phyloP scores from a whole-genome alignment of 2,797 vertebrate species.

The Sebastes diaconus region DNA sequence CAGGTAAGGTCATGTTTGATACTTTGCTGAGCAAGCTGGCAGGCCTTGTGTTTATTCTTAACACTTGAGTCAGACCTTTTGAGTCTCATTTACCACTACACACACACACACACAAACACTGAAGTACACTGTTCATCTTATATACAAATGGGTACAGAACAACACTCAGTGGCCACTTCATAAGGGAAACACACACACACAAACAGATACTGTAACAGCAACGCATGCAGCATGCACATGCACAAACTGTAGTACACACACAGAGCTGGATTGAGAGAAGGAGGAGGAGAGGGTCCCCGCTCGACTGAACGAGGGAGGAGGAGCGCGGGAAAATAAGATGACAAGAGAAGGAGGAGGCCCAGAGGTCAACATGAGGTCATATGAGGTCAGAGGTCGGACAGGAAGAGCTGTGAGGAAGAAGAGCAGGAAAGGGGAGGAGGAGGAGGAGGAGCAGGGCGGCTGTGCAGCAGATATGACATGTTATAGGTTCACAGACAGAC shows the following conservation, averaged over 20 bases:
- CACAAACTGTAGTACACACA: slow-evolving; percentile 75
- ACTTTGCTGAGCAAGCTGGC: not conserved
- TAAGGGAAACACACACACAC: slow-evolving; percentile 7
- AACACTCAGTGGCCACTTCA: slow-evolving; percentile 8
- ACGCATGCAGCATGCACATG: slow-evolving; percentile 74
- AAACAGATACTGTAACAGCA: slow-evolving; percentile 43
- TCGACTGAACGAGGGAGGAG: slow-evolving; percentile 75
- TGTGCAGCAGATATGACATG: slow-evolving; percentile 84
- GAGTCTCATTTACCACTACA: not conserved
- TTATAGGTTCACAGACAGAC: slow-evolving; percentile 72
- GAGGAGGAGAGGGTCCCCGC: slow-evolving; percentile 74
- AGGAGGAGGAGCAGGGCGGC: slow-evolving; percentile 74
- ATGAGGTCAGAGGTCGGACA: slow-evolving; percentile 91
- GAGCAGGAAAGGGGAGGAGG: slow-evolving; percentile 71
- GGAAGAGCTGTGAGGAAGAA: slow-evolving; percentile 85
- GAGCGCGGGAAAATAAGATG: slow-evolving; percentile 77
- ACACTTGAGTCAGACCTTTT: not conserved
- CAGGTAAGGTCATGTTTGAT: slow-evolving; percentile 2
- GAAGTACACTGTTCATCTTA: not conserved
- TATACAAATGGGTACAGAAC: not conserved
- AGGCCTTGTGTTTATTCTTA: not conserved
- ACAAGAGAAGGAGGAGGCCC: slow-evolving; percentile 84
- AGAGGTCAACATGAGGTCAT: slow-evolving; percentile 86
- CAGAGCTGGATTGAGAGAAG: slow-evolving; percentile 74
- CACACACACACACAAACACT: not conserved